A percentile compares a stretch with the other conserved stretches of the same genome.
Evolutionary conservation across 2,113 vertebrate species (phyloP).

Genomic region (Octodon degus): DNA sequence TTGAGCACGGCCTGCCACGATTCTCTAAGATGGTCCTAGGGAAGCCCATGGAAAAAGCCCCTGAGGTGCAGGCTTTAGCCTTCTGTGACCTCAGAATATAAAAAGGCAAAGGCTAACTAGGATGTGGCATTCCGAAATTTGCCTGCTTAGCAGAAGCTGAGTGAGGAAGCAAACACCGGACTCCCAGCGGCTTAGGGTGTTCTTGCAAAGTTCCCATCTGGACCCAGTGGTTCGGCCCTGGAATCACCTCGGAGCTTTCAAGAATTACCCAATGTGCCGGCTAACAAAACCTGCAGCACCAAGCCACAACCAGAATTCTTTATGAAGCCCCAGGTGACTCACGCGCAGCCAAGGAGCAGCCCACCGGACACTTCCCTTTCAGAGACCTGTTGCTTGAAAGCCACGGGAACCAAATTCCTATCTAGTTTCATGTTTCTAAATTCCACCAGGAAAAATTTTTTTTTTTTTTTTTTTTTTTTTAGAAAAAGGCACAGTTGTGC

Average conservation of each 20-base stretch:
- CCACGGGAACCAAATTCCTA: neutral
- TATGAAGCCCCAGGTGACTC: neutral
- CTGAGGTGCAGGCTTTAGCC: conserved; percentile 4
- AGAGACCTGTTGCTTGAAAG: conserved; percentile 44
- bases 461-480: conserved; percentile 17
- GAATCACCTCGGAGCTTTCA: conserved; percentile 4
- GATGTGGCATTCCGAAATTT: conserved; percentile 5
- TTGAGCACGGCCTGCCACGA: neutral
- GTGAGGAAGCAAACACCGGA: neutral
- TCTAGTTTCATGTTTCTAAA: conserved; percentile 13
- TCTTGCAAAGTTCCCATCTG: conserved; percentile 1
- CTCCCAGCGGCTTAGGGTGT: neutral
- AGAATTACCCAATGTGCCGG: neutral
- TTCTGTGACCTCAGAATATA: conserved; percentile 37
- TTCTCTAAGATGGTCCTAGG: conserved; percentile 46
- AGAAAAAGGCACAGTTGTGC: conserved; percentile 68
- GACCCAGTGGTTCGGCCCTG: neutral
- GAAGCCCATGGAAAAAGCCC: conserved; percentile 6
- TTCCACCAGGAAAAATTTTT: neutral
- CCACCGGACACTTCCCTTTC: neutral
- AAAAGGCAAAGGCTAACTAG: conserved; percentile 49
- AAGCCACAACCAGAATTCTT: neutral
- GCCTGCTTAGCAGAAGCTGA: conserved; percentile 11
- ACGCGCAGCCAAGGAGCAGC: neutral
- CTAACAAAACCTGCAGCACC: neutral